Evolutionary conservation across 35 echinoderm and acorn worm genomes (phyloP), one percentile per base, ranked within the genome.

Genomic region (Heliocidaris tuberculata): DNA sequence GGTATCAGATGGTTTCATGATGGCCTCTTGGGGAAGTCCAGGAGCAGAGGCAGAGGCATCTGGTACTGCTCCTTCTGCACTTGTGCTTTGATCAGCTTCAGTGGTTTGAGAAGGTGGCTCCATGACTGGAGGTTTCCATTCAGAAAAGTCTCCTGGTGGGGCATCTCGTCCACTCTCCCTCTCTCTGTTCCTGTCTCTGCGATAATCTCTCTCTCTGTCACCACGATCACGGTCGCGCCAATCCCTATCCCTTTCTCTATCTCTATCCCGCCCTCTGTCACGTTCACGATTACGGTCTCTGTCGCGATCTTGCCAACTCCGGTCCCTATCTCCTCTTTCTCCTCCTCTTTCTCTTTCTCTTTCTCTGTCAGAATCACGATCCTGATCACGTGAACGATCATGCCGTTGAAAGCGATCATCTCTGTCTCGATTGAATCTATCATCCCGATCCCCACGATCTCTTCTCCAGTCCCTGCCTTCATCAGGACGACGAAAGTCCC

Each of bases 121-220:
- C 31, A 60, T 60, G 32, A 12, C 35, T 15, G 27, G 16, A 16
- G 87, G 32, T 30, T 92, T 56, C 60, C 31, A 90, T 31, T 54
- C 49, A 15, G 48, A 32, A 42, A 12, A 32, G 3, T 32, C 50
- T 31, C 50, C 91, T 7, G n/a, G 47, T 8, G 91, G 91, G 29
- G 30, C 86, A 48, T 95, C 94, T 85, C 94, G 91, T 9, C 97
- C 95, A 49, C 94, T 31, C 4, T 95, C 94, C n/a, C 96, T 59
- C 65, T 96, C 97, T 97, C 96, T 97, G 88, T 99, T 96, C 42
- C 95, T 56, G n/a, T 97, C 96, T 85, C 96, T 85, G 60, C 94
- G 93, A 48, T 94, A 71, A 85, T 88, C 85, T 48, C 95, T 59
- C 2, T 65, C 47, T 85, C 94, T 92, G 7, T 94, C 94, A 30